Percentiles rank a stretch among this genome's conserved stretches.
Evolutionary conservation across 2,888 invertebrate genomes (phyloP).

Genomic region (Melanchra persicariae): DNA sequence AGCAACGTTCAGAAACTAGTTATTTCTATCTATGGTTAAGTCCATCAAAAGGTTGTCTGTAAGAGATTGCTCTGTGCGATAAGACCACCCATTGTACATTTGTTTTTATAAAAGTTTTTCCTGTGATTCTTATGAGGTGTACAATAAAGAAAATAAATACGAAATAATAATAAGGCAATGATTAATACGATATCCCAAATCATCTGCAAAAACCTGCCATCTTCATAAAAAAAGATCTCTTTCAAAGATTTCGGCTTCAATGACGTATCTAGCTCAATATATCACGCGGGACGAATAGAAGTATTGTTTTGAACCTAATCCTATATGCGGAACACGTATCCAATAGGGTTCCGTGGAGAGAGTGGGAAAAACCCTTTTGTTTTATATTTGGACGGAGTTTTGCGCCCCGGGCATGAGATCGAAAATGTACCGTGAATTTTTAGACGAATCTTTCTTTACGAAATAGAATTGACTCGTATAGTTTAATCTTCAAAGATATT

Average conservation of each 20-base stretch:
- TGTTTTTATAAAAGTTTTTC: too few relatives aligned
- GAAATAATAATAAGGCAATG: not conserved
- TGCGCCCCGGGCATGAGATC: slow-evolving; percentile 12
- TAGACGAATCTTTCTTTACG: slow-evolving; percentile 2
- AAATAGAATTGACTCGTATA: too few relatives aligned
- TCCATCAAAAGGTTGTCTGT: too few relatives aligned
- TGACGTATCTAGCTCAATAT: slow-evolving; percentile 26
- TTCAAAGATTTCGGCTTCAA: slow-evolving; percentile 1
- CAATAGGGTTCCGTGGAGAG: slow-evolving; percentile 35
- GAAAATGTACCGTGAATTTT: slow-evolving; percentile 19
- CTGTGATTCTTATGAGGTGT: too few relatives aligned
- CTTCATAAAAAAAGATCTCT: slow-evolving; percentile 11
- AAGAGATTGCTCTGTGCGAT: too few relatives aligned
- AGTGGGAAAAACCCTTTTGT: slow-evolving; percentile 34
- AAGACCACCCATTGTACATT: too few relatives aligned
- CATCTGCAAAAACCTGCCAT: not conserved
- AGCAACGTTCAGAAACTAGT: too few relatives aligned
- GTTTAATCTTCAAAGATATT: not conserved
- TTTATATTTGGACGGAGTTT: slow-evolving; percentile 28
- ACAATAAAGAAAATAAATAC: too few relatives aligned
- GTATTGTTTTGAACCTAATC: slow-evolving; percentile 49
- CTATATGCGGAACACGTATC: slow-evolving; percentile 50
- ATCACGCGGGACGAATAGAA: slow-evolving; percentile 36
- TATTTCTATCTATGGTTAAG: too few relatives aligned
- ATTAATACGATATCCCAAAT: slow-evolving; percentile 1